phyloP scores from a whole-genome alignment of 1,140 invertebrate species.

The Gonatopus flavifemur region DNA sequence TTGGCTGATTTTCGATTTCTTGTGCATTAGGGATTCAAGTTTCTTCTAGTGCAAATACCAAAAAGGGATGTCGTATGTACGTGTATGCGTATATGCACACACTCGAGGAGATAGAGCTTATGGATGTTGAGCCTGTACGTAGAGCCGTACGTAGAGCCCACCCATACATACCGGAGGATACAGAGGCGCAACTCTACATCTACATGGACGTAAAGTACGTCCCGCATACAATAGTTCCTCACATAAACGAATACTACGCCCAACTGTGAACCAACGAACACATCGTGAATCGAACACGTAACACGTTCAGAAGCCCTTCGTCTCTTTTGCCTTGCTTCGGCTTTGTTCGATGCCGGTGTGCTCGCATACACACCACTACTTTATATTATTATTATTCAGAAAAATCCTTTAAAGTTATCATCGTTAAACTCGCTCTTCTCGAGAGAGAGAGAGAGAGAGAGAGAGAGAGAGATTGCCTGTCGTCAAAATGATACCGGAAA shows the following conservation, averaged over 20 bases:
- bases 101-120: conserved; percentile 11
- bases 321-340: conserved; percentile 1
- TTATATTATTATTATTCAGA: not conserved
- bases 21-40: too few species aligned
- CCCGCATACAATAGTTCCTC: not conserved
- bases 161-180: not conserved
- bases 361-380: conserved; percentile 10
- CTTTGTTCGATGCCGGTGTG: conserved; percentile 14
- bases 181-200: not conserved
- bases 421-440: too few species aligned
- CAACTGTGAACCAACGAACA: conserved; percentile 4
- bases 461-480: not conserved
- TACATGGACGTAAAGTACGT: not conserved
- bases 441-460: conserved; percentile 2
- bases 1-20: too few species aligned
- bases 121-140: conserved; percentile 13
- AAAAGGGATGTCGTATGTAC: conserved; percentile 5
- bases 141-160: conserved; percentile 9
- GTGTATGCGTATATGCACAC: conserved; percentile 13
- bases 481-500: not conserved
- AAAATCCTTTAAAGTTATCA: not conserved
- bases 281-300: too few species aligned
- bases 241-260: conserved; percentile 11
- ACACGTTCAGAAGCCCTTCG: not conserved
- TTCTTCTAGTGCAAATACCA: too few species aligned